These are phyloP conservation scores for Heliornis fulica DNA, from an alignment of 2,113 vertebrate genomes.

Conservation along the genomic window DNA sequence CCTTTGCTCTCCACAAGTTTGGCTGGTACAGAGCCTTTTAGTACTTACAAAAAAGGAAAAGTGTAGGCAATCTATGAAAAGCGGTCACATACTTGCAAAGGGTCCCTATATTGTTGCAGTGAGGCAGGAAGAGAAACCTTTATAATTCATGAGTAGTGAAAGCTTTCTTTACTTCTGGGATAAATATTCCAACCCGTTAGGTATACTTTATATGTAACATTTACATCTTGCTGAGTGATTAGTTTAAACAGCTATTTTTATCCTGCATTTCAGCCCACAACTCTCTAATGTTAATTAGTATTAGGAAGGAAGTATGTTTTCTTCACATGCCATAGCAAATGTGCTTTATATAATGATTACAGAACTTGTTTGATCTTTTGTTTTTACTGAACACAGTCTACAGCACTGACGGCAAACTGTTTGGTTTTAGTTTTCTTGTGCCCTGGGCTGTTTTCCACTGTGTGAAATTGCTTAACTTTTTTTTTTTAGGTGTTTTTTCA, in stretches of 20 bases:
- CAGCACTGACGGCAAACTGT: slow-evolving; percentile 63
- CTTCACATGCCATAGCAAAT: slow-evolving; percentile 57
- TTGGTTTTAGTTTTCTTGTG: slow-evolving; percentile 71
- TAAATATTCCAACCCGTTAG: slow-evolving; percentile 66
- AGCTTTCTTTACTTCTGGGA: slow-evolving; percentile 62
- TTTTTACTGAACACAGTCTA: slow-evolving; percentile 66
- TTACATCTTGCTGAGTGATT: slow-evolving; percentile 20
- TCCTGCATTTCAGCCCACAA: slow-evolving; percentile 41
- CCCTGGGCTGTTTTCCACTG: slow-evolving; percentile 72
- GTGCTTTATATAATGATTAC: slow-evolving; percentile 61
- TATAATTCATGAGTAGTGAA: slow-evolving; percentile 61
- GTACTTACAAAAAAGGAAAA: neutral
- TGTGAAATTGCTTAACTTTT: slow-evolving; percentile 74
- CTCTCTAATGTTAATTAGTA: slow-evolving; percentile 60
- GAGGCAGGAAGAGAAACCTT: slow-evolving; percentile 50
- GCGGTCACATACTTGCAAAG: neutral
- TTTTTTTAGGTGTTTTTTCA: slow-evolving; percentile 70
- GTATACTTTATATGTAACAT: slow-evolving; percentile 66
- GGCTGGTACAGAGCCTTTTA: neutral
- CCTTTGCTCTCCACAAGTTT: neutral
- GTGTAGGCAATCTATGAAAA: neutral
- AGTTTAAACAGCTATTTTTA: slow-evolving; percentile 49
- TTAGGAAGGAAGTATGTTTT: slow-evolving; percentile 71
- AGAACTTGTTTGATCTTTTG: slow-evolving; percentile 61
- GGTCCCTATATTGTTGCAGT: neutral